Percentiles rank a stretch among this genome's conserved stretches.
These are phyloP conservation scores for Syrmaticus mikado DNA, from an alignment of 2,113 vertebrate genomes.

Conservation along the genomic window DNA sequence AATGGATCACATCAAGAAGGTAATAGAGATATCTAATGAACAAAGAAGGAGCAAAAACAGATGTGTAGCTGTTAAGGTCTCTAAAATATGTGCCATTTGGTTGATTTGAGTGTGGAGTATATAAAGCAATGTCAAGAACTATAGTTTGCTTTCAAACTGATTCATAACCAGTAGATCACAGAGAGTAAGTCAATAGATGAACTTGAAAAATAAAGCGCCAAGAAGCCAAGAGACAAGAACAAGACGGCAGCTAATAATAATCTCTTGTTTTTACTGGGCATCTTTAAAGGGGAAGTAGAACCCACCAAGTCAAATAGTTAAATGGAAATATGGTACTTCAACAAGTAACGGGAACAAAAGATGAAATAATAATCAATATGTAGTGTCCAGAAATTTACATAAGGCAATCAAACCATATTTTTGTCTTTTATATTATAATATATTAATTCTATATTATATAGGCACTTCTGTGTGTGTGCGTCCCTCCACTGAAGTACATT, in stretches of 20 bases:
- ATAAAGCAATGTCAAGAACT: neutral
- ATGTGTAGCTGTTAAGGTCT: neutral
- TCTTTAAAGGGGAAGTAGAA: neutral
- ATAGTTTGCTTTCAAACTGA: neutral
- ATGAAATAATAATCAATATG: neutral
- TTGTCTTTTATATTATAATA: neutral
- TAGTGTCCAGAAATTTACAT: neutral
- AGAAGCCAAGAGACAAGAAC: neutral
- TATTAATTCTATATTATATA: neutral
- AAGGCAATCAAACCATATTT: neutral
- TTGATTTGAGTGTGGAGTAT: neutral
- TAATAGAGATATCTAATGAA: neutral
- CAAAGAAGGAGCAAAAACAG: neutral
- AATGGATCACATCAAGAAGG: neutral
- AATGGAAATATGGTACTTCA: neutral
- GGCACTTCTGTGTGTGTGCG: too few species aligned
- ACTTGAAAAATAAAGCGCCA: neutral
- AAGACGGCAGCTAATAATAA: neutral
- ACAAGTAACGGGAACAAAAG: neutral
- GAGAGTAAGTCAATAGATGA: neutral
- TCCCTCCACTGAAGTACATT: neutral
- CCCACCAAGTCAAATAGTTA: neutral
- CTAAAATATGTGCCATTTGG: neutral
- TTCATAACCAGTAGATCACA: neutral
- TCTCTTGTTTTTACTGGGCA: neutral